Evolutionary conservation across 2,888 invertebrate genomes (phyloP), one percentile per base, ranked within the genome.

Genomic region (Ceraclea dissimilis): DNA sequence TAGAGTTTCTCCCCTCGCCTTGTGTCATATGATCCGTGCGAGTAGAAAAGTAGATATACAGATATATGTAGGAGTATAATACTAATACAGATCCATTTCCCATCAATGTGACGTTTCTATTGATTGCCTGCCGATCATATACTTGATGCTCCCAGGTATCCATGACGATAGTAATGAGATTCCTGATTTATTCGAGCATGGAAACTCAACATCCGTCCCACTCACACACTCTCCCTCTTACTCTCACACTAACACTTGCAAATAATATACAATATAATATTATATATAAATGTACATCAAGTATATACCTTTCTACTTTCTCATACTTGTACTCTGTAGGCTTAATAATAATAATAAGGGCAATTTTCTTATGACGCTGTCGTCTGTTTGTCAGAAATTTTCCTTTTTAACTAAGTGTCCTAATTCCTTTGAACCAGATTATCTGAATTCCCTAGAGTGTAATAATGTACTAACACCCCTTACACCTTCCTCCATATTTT

Each of bases 101-200:
- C 39, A 39, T 39, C 39, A 39, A 5, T 39, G 49, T 55, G 48
- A 47, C 56, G 52, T 43, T 48, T 46, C 51, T 55, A 58, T 58
- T 55, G 58, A 58, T 58, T 58, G 52, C 52, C 55, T 39, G 39
- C 39, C 39, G 39, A 39, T 39, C 39, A 39, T 39, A 39, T 16
- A 39, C 58, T 58, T 58, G 55, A 55, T 54, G 31, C 39, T 16
- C 39, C 39, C 48, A 26, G 55, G 54, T 54, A 33, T 34, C 54
- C 33, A 44, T 49, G 51, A 43, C 43, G 58, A 58, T 46, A 48
- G 49, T 55, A 58, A 55, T 55, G 51, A 55, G 55, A 51, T 55
- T 43, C 58, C 33, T 52, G 58, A 58, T 58, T 58, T 55, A 58
- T 55, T 48, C 54, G 49, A 47, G 51, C 52, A 18, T 51, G 26